These are phyloP conservation scores for Glossosoma conforme DNA, from an alignment of 1,140 invertebrate genomes.

Conservation along the genomic window DNA sequence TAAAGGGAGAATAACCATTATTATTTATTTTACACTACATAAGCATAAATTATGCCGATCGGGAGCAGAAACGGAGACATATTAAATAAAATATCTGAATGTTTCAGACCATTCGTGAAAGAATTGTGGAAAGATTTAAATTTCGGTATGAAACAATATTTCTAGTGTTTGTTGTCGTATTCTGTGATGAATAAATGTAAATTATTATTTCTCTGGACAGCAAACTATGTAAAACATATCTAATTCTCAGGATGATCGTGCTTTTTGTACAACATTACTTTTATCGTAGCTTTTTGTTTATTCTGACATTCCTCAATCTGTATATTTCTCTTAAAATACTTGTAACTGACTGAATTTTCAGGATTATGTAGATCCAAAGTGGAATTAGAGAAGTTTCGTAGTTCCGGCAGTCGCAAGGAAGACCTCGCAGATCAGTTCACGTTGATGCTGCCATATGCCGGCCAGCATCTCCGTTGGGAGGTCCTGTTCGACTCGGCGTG, in stretches of 20 bases:
- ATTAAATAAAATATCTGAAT: conserved; percentile 17
- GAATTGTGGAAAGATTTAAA: conserved; percentile 25
- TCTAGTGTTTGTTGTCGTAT: neutral
- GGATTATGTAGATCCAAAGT: conserved; percentile 25
- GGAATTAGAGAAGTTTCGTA: conserved; percentile 25
- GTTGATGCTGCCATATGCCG: conserved; percentile 40
- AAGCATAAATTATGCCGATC: conserved; percentile 8
- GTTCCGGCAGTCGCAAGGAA: conserved; percentile 12
- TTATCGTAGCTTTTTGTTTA: neutral
- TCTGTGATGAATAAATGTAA: neutral
- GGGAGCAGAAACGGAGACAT: conserved; percentile 12
- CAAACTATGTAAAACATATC: neutral
- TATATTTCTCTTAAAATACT: neutral
- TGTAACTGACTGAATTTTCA: conserved; percentile 7
- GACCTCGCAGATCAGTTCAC: conserved; percentile 37
- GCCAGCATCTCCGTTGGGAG: conserved; percentile 36
- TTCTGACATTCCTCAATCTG: neutral
- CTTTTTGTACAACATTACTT: neutral
- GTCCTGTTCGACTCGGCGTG: conserved; percentile 38
- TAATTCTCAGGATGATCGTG: neutral
- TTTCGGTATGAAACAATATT: conserved; percentile 18
- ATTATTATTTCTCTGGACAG: neutral
- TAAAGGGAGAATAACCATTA: too few relatives aligned
- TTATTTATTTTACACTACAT: too few relatives aligned
- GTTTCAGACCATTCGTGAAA: conserved; percentile 21